Evolutionary conservation across 1,140 invertebrate species (phyloP).

Genomic region (Cecropterus lyciades): DNA sequence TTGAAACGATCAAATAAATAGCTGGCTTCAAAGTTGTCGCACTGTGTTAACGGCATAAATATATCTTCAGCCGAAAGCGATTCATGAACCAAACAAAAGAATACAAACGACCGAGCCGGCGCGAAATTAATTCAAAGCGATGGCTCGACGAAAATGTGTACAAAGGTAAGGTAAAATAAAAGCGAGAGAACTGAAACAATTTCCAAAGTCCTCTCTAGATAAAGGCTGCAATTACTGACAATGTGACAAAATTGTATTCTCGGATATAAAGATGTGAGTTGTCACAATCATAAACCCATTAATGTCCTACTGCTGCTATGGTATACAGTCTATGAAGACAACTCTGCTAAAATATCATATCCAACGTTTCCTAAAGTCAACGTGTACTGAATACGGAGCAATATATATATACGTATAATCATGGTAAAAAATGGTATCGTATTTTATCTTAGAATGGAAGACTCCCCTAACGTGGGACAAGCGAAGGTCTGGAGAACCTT

Average conservation of each 20-base stretch:
- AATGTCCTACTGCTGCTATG: no score
- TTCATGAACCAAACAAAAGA: slow-evolving; percentile 65
- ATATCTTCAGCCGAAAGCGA: slow-evolving; percentile 61
- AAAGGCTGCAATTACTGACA: slow-evolving; percentile 53
- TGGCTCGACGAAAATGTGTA: slow-evolving; percentile 62
- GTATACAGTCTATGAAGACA: background rate
- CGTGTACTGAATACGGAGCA: no score
- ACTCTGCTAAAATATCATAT: no score
- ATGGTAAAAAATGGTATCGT: no score
- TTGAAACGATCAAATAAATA: slow-evolving; percentile 67
- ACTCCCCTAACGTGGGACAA: no score
- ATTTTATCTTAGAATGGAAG: no score
- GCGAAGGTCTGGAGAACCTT: no score
- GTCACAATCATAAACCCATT: no score
- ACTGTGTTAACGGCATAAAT: slow-evolving; percentile 58
- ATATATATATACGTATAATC: no score
- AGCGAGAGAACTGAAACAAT: slow-evolving; percentile 49
- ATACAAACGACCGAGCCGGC: slow-evolving; percentile 61
- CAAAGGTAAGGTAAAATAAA: slow-evolving; percentile 68
- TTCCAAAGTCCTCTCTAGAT: slow-evolving; percentile 57
- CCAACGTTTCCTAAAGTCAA: no score
- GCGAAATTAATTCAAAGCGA: slow-evolving; percentile 71
- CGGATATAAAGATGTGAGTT: no score
- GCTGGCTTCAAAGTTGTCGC: slow-evolving; percentile 60
- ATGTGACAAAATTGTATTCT: slow-evolving; percentile 4